phyloP scores from a whole-genome alignment of 2,113 vertebrate genomes.

The Tragelaphus strepsiceros region DNA sequence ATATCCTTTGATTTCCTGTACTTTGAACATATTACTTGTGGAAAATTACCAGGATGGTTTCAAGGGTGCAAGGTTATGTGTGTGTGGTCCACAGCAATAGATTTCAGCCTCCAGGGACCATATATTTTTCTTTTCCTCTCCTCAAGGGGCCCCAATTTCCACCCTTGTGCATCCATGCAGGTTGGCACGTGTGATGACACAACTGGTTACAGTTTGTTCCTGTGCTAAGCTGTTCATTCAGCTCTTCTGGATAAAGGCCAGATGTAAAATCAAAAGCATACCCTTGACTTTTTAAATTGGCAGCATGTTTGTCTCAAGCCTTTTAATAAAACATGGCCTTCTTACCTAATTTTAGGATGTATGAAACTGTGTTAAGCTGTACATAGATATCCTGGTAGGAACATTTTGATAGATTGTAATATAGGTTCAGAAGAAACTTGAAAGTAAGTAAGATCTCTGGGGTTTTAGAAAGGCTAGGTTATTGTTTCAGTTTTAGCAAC shows the following conservation, averaged over 20 bases:
- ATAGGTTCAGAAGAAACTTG: constrained; percentile 59
- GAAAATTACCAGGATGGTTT: neutral
- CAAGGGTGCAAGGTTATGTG: neutral
- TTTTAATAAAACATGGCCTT: constrained; percentile 52
- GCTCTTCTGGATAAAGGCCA: constrained; percentile 7
- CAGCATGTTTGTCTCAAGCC: constrained; percentile 45
- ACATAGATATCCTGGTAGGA: constrained; percentile 46
- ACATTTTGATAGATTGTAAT: constrained; percentile 36
- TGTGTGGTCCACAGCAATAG: neutral
- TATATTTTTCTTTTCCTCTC: neutral
- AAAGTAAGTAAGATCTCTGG: constrained; percentile 65
- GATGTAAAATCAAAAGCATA: constrained; percentile 19
- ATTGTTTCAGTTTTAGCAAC: constrained; percentile 54
- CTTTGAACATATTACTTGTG: neutral
- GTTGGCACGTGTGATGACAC: neutral
- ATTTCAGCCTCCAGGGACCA: neutral
- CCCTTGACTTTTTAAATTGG: neutral
- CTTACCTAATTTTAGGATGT: constrained; percentile 64
- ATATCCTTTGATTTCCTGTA: neutral
- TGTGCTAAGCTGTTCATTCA: neutral
- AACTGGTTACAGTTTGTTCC: constrained; percentile 50
- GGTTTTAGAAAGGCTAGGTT: constrained; percentile 57
- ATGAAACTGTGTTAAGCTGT: constrained; percentile 37
- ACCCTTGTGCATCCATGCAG: neutral
- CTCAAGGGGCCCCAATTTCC: neutral